Conservation (phyloP, 2,888 invertebrate species). For the Ichneumon xanthorius region DNA sequence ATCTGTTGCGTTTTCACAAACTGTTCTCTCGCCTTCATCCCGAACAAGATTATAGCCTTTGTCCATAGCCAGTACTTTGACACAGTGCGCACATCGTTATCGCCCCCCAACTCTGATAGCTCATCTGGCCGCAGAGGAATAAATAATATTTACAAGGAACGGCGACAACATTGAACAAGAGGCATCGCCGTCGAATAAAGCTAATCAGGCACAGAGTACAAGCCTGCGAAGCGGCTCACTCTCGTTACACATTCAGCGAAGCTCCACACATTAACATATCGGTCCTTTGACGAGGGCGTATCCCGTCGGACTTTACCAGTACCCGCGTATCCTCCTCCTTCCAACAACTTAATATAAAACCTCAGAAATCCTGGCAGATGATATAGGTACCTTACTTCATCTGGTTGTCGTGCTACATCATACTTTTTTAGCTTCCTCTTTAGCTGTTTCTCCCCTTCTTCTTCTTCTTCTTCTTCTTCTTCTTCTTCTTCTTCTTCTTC, state of each 20-base stretch:
- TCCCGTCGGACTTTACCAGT: conserved; percentile 53
- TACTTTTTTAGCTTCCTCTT: conserved; percentile 49
- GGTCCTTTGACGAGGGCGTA: conserved; percentile 80
- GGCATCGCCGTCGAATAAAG: conserved; percentile 65
- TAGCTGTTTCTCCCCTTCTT: conserved; percentile 13
- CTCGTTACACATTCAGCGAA: conserved; percentile 83
- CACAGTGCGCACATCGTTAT: conserved; percentile 11
- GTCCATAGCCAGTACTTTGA: conserved; percentile 26
- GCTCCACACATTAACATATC: conserved; percentile 83
- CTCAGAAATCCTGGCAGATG: conserved; percentile 74
- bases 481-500: conserved; percentile 37
- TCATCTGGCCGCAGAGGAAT: background rate
- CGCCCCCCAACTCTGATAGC: background rate
- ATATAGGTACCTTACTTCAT: conserved; percentile 48
- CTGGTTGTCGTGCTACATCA: conserved; percentile 34
- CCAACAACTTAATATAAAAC: conserved; percentile 74
- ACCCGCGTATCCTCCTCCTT: conserved; percentile 22
- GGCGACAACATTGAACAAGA: background rate
- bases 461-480: conserved; percentile 35
- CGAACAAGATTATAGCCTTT: conserved; percentile 61
- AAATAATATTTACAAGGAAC: background rate
- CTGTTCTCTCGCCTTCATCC: conserved; percentile 65
- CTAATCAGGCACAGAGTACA: conserved; percentile 76
- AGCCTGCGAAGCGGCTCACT: conserved; percentile 53
- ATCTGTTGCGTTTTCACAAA: conserved; percentile 84